These are phyloP conservation scores for Halcyon senegalensis DNA, from an alignment of 2,113 vertebrate species.

Conservation along the genomic window DNA sequence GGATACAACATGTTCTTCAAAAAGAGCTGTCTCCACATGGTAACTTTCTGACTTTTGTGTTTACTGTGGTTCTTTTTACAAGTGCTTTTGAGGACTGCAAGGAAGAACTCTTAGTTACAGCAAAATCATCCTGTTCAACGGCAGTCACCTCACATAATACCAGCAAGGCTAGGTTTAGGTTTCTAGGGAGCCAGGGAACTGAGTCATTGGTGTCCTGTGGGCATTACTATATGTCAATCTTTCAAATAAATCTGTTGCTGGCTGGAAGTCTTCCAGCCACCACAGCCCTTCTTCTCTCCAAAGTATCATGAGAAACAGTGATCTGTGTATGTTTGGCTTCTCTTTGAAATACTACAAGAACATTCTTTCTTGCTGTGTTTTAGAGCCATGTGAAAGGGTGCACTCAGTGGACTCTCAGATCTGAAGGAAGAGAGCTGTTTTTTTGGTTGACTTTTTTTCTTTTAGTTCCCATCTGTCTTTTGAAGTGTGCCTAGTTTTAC, in stretches of 20 bases:
- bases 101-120: neutral
- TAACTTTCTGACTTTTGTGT: neutral
- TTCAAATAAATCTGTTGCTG: conserved; percentile 19
- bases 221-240: neutral
- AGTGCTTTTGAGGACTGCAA: neutral
- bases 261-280: neutral
- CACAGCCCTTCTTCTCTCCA: neutral
- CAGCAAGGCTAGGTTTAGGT: neutral
- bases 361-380: conserved; percentile 27
- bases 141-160: neutral
- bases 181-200: conserved; percentile 7
- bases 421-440: conserved; percentile 19
- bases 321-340: neutral
- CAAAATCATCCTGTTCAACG: neutral
- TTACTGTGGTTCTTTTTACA: neutral
- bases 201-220: conserved; percentile 1
- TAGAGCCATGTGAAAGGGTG: neutral
- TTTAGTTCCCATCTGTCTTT: neutral
- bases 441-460: neutral
- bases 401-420: neutral
- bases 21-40: neutral
- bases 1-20: neutral
- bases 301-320: neutral
- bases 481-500: conserved; percentile 24
- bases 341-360: conserved; percentile 56